Evolutionary conservation across 2,888 invertebrate genomes (phyloP), one percentile per base, ranked within the genome.

Genomic region (Rhagophthalmus giganteus): DNA sequence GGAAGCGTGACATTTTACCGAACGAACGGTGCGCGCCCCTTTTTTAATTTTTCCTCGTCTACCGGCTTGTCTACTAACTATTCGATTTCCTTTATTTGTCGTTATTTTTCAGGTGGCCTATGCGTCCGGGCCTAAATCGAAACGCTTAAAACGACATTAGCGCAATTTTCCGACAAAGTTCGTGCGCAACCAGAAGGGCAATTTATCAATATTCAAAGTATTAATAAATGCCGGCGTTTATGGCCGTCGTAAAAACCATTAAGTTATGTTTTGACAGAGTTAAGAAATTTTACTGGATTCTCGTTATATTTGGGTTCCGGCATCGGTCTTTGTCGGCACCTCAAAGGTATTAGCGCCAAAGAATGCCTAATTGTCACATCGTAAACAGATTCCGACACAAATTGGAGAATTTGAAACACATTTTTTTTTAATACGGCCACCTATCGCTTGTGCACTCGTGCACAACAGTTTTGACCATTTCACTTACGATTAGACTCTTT

Each of bases 321-420:
- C 35, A 49, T 32, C 11, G 20, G 13, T 15, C 54, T 57, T 54
- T 58, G 59, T 57, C 61, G 61, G 58, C 59, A 42, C 30, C 39
- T 50, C 37, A 47, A 48, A 51, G 47, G 55, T 41, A 61, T 59
- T 59, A 58, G 54, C 49, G 50, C 42, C 55, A 51, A 46, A 49
- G 44, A 55, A 49, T 56, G 52, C 54, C 59, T 60, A 62, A 62
- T 62, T 62, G 60, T 62, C 59, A 60, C 59, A 58, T 61, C 58
- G 55, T 60, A 60, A 60, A 60, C 47, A 58, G 56, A 59, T 54
- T 54, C 59, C 57, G 42, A 55, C 54, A 46, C 47, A 59, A 59
- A 59, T 59, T 57, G 50, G 57, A 54, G 53, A 55, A 57, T 56
- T 56, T 58, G 41, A 52, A 46, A 55, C 54, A 55, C 46, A 58